phyloP scores from a whole-genome alignment of 2,888 invertebrate genomes.

The Nowickia ferox region DNA sequence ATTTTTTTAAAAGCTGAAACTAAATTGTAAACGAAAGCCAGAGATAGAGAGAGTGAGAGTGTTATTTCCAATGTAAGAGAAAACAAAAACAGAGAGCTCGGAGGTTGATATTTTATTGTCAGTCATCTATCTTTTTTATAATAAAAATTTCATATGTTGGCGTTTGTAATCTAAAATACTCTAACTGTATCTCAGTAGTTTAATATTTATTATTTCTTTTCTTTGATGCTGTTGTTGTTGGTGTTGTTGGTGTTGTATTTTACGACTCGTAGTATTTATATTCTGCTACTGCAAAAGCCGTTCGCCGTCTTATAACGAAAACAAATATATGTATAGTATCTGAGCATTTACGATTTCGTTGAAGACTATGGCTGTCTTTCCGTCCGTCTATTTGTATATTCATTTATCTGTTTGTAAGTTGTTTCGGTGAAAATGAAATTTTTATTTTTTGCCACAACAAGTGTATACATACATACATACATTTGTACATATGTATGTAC shows the following conservation, averaged over 20 bases:
- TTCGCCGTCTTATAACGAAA: constrained; percentile 14
- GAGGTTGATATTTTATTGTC: constrained; percentile 27
- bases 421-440: constrained; percentile 65
- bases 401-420: constrained; percentile 35
- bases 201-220: constrained; percentile 54
- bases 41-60: background rate
- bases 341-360: constrained; percentile 18
- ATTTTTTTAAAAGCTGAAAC: background rate
- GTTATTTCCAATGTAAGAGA: constrained; percentile 2
- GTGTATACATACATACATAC: background rate
- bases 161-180: constrained; percentile 53
- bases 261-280: constrained; percentile 30
- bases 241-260: background rate
- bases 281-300: constrained; percentile 61
- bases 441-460: constrained; percentile 23
- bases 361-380: background rate
- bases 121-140: constrained; percentile 47
- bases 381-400: constrained; percentile 1
- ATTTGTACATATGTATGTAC: background rate
- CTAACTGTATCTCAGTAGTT: constrained; percentile 67
- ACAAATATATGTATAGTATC: constrained; percentile 14
- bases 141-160: constrained; percentile 53
- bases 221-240: constrained; percentile 5
- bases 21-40: background rate
- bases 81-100: constrained; percentile 10